phyloP scores from a whole-genome alignment of 2,113 vertebrate genomes.

The Aepyceros melampus region DNA sequence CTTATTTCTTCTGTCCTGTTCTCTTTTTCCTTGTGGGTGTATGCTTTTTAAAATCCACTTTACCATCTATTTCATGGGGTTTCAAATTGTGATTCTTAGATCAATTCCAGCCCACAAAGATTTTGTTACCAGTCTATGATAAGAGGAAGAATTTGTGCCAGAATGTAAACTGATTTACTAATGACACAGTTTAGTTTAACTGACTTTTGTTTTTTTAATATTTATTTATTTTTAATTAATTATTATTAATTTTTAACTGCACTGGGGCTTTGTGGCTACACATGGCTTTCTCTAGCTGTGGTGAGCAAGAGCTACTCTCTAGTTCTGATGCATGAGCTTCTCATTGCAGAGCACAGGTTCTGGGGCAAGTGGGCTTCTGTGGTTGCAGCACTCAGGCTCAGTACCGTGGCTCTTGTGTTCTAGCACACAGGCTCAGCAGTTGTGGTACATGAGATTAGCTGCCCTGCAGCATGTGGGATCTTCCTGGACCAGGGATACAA shows the following conservation, averaged over 20 bases:
- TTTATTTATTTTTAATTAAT: not conserved
- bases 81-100: not conserved
- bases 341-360: not conserved
- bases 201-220: rapidly evolving
- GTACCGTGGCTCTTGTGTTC: not conserved
- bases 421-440: not conserved
- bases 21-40: not conserved
- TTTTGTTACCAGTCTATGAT: not conserved
- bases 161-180: not conserved
- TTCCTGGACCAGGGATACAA: not conserved
- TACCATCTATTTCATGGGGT: not conserved
- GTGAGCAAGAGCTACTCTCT: not conserved
- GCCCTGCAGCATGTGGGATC: not conserved
- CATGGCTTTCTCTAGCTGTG: not conserved
- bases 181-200: not conserved
- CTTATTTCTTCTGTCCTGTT: not conserved
- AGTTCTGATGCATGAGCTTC: not conserved
- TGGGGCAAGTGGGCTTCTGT: not conserved
- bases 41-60: not conserved
- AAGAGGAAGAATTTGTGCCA: not conserved
- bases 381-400: not conserved
- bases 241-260: not conserved
- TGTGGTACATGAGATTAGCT: not conserved
- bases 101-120: not conserved
- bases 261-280: not conserved